Evolutionary conservation across 2,888 invertebrate genomes (phyloP), one percentile per base, ranked within the genome.

Genomic region (Nematopogon swammerdamellus): DNA sequence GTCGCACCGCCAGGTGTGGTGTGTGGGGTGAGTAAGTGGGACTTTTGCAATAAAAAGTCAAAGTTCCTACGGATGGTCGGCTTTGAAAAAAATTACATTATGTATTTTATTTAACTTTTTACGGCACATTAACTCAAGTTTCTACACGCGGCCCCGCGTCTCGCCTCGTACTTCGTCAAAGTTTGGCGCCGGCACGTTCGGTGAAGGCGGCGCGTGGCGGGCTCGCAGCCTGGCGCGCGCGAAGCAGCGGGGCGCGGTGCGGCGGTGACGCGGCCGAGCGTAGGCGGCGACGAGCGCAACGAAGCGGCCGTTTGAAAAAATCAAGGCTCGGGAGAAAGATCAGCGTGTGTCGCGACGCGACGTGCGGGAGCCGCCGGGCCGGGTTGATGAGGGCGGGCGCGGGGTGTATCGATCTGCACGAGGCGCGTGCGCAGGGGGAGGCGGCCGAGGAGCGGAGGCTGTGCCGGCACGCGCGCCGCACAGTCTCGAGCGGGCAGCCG

Each of bases 401-500:
- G 68, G 74, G 75, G 76, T 65, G 76, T 77, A 77, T 77, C 72
- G 77, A 77, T 77, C 74, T 64, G 63, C 57, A 64, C 63, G 62
- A 64, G 72, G 74, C 75, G 76, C 76, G 67, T 74, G 75, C 75
- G 74, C 69, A 57, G 62, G 64, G 63, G 61, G 60, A 57, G 60
- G 63, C 30, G 36, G 30, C 16, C 16, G n/a, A 65, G 64, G 63
- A 65, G 67, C 67, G 61, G 56, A 52, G 51, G 51, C 52, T 49
- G 36, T 36, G 36, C 58, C 55, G 60, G 60, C 61, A 57, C 63
- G 59, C 46, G 49, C 45, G 49, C 66, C 71, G 73, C 74, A 72
- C 74, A 74, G 75, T 76, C 70, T 69, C 18, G 8, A 25, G 36
- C 48, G 16, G 16, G 18, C 46, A 17, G 20, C 20, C 18, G 19